These are phyloP conservation scores for Cacoxenus indagator DNA, from an alignment of 2,888 invertebrate species.

Conservation along the genomic window DNA sequence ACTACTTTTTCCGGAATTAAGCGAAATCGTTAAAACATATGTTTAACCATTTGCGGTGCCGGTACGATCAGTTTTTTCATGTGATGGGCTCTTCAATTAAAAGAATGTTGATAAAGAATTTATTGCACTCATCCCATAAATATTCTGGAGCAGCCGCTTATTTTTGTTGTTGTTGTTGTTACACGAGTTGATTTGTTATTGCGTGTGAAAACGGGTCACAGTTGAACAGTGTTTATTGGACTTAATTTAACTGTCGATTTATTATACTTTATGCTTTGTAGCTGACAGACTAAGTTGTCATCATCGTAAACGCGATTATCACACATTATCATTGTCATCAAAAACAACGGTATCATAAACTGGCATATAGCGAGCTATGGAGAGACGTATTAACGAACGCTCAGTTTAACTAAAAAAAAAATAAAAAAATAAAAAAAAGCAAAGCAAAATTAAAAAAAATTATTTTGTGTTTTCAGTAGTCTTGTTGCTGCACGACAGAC, in stretches of 20 bases:
- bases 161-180: background rate
- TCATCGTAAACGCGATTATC: slow-evolving; percentile 31
- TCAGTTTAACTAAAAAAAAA: no score
- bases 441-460: no score
- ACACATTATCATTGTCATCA: slow-evolving; percentile 35
- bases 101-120: background rate
- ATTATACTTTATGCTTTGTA: slow-evolving; percentile 51
- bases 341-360: background rate
- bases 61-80: no score
- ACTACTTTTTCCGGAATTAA: no score
- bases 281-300: slow-evolving; percentile 18
- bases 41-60: no score
- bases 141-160: slow-evolving; percentile 9
- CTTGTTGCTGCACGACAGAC: background rate
- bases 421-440: no score
- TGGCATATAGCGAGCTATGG: no score
- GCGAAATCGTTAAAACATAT: no score
- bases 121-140: background rate
- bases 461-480: background rate
- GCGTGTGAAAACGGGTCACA: background rate
- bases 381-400: no score
- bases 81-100: no score
- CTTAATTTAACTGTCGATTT: slow-evolving; percentile 59
- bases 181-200: background rate
- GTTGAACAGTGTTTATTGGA: slow-evolving; percentile 32